Percentiles rank a stretch among this genome's conserved stretches.
These are phyloP conservation scores for Malurus elegans DNA, from an alignment of 2,113 vertebrate species.

Conservation along the genomic window DNA sequence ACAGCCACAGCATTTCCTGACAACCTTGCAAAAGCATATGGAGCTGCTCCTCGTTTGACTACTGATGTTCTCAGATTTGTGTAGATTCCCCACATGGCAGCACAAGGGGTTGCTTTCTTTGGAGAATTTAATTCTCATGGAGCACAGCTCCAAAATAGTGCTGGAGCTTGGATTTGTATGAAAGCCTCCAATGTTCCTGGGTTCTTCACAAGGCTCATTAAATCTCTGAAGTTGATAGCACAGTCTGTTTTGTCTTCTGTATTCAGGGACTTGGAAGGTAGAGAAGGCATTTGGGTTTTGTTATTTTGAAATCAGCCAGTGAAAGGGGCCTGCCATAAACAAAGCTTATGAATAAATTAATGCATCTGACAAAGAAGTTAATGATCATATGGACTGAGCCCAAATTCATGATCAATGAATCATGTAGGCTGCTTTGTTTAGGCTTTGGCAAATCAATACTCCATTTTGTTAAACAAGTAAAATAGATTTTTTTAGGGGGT, in stretches of 20 bases:
- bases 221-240: background rate
- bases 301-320: constrained; percentile 9
- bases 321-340: background rate
- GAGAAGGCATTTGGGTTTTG: background rate
- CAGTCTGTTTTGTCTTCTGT: constrained; percentile 8
- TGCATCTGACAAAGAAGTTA: constrained; percentile 59
- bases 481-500: constrained; percentile 42
- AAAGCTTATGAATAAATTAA: constrained; percentile 64
- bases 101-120: background rate
- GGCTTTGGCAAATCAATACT: constrained; percentile 71
- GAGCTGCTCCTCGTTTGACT: background rate
- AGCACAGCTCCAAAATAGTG: background rate
- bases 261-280: background rate
- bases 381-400: constrained; percentile 55
- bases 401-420: constrained; percentile 73
- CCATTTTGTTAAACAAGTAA: constrained; percentile 70
- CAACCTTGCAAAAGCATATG: background rate
- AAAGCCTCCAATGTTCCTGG: background rate
- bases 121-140: background rate
- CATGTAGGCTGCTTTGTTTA: constrained; percentile 65
- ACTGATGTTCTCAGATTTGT: background rate
- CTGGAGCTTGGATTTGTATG: background rate
- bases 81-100: background rate
- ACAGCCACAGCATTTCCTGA: background rate
- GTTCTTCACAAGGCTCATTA: background rate